phyloP scores from a whole-genome alignment of 2,113 vertebrate genomes.

The Cyanoderma ruficeps region DNA sequence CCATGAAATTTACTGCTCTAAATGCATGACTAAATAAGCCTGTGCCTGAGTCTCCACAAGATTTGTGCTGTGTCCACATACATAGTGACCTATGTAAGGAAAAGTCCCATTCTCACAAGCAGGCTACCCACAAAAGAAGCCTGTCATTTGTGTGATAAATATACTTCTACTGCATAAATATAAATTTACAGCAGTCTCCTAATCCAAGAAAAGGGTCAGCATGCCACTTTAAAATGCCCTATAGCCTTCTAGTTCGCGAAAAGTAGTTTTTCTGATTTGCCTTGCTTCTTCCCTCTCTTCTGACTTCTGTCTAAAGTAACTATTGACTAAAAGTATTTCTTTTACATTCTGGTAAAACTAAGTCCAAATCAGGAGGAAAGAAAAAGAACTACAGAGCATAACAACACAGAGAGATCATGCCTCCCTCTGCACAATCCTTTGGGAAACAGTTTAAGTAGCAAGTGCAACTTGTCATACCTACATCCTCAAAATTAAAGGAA shows the following conservation, averaged over 20 bases:
- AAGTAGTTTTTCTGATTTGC: background rate
- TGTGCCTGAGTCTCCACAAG: background rate
- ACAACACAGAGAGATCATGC: background rate
- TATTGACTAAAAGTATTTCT: background rate
- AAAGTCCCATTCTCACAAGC: background rate
- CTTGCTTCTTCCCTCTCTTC: background rate
- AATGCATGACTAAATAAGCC: background rate
- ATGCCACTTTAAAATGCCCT: background rate
- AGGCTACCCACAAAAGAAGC: background rate
- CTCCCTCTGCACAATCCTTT: background rate
- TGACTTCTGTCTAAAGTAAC: background rate
- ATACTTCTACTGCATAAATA: background rate
- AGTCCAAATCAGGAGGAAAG: background rate
- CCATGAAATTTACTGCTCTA: background rate
- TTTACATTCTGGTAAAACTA: background rate
- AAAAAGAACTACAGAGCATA: background rate
- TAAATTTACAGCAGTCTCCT: background rate
- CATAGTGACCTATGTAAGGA: background rate
- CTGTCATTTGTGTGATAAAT: background rate
- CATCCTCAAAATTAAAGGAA: background rate
- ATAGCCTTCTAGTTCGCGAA: background rate
- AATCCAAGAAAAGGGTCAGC: background rate
- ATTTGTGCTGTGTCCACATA: background rate
- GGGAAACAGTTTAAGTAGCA: background rate
- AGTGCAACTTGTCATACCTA: background rate